Conservation (phyloP, 1,140 invertebrate genomes). For the Atopsyche davidsoni region DNA sequence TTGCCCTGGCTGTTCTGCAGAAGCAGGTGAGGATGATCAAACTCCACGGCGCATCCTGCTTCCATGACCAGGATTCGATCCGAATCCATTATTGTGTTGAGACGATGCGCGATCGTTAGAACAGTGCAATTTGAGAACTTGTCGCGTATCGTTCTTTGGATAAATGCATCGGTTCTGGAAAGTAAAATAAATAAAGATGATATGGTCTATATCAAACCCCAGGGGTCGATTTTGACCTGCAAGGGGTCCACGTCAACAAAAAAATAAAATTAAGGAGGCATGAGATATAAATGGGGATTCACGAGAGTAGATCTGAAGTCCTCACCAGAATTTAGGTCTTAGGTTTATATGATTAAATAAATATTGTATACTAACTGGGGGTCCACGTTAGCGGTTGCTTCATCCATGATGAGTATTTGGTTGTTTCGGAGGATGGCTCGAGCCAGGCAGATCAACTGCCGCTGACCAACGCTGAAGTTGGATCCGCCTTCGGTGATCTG, state of each 20-base stretch:
- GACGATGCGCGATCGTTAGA: constrained; percentile 68
- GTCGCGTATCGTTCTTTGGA: constrained; percentile 54
- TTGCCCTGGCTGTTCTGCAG: constrained; percentile 54
- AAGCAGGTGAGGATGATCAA: constrained; percentile 55
- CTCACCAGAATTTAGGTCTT: too few relatives aligned
- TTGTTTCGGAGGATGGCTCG: constrained; percentile 72
- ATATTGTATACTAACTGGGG: constrained; percentile 57
- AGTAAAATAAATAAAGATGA: constrained; percentile 15
- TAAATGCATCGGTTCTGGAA: constrained; percentile 58
- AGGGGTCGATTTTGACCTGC: too few relatives aligned
- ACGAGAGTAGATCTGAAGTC: too few relatives aligned
- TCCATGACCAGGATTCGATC: constrained; percentile 71
- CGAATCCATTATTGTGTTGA: constrained; percentile 80
- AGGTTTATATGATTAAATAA: too few relatives aligned
- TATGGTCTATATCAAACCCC: too few relatives aligned
- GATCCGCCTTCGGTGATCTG: constrained; percentile 64
- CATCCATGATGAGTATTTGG: constrained; percentile 63
- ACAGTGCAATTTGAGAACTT: constrained; percentile 62
- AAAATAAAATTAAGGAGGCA: too few relatives aligned
- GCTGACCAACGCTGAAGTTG: constrained; percentile 80
- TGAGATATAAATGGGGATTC: too few relatives aligned
- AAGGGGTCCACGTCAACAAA: too few relatives aligned
- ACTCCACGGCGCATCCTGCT: constrained; percentile 52
- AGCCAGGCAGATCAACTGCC: constrained; percentile 79
- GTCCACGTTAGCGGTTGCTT: constrained; percentile 69